These are phyloP conservation scores for Brachyhypopomus gauderio DNA, from an alignment of 2,113 vertebrate genomes.

Conservation along the genomic window DNA sequence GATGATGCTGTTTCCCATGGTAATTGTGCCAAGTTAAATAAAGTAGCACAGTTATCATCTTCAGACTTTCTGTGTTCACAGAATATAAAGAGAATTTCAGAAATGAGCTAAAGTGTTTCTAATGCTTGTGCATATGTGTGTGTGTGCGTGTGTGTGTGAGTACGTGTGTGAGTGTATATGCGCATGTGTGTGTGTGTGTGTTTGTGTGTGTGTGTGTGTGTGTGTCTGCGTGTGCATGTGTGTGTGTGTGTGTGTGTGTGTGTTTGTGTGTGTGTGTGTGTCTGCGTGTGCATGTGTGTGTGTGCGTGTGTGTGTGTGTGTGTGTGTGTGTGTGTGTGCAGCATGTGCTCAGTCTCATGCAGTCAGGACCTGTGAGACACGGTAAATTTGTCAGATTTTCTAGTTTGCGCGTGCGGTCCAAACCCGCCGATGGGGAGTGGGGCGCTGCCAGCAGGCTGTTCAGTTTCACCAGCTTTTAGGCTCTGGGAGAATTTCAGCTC, in stretches of 20 bases:
- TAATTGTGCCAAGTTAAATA: conserved; percentile 7
- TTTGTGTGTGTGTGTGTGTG: too few relatives aligned
- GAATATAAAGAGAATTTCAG: neutral
- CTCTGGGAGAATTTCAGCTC: conserved; percentile 40
- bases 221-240: neutral
- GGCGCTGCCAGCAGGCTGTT: conserved; percentile 46
- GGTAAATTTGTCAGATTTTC: conserved; percentile 52
- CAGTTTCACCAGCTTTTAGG: conserved; percentile 28
- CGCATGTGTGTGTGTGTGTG: too few relatives aligned
- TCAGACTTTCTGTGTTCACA: neutral
- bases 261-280: too few relatives aligned
- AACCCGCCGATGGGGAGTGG: conserved; percentile 28
- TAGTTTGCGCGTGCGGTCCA: conserved; percentile 18
- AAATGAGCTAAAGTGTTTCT: conserved; percentile 12
- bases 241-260: too few relatives aligned
- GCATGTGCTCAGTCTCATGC: conserved; percentile 7
- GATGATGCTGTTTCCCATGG: conserved; percentile 4
- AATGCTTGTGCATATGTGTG: neutral
- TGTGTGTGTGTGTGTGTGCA: neutral
- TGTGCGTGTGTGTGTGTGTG: too few relatives aligned
- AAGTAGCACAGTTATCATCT: conserved; percentile 26
- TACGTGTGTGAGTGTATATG: too few relatives aligned
- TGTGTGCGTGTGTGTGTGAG: too few relatives aligned
- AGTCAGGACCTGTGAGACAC: conserved; percentile 33
- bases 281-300: too few relatives aligned